Base-by-base conservation (phyloP, 2,113 vertebrate genomes). In the Ceyx melanurus region DNA sequence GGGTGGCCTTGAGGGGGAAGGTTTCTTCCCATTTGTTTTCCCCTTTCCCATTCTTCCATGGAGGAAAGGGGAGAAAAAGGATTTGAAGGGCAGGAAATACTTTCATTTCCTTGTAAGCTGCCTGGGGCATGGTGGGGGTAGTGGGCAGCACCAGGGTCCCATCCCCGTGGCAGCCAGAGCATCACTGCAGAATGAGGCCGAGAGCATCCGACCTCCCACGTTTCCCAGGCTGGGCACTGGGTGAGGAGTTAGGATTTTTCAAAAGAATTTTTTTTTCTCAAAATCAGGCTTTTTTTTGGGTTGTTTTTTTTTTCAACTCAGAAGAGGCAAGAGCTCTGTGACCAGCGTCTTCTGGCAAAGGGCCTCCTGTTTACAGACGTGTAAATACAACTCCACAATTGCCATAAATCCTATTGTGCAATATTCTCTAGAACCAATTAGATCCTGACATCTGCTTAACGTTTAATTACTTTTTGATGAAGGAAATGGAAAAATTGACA, bases 401-500 rank as follows among this genome's bases (percentile, higher is more conserved):
- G 21, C 89, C 64, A 18, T 75, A 86, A 95, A 82, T 89, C 89
- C 89, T 51, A 13, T 76, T 85, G 93, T 89, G 94, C 94, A 84
- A 65, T 72, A 13, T 83, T 88, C 85, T 61, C 94, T 53, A 7
- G 86, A 90, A 77, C 93, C 96, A 91, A 46, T 96, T 94, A 65
- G 88, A 89, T 75, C 28, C 93, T 35, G 92, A 96, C 97, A 95
- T 92, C 97, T 97, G 96, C 96, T 68, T 86, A 76, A 60, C 68
- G 92, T 96, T 97, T 95, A 88, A 97, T 98, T 96, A 97, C 96
- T 93, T 96, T 88, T 95, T 92, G 96, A 97, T 16, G 81, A 90
- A 97, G 97, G 97, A 96, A 98, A 98, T 95, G 97, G 97, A 97
- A 97, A 97, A 97, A 96, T 50, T 97, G 97, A 97, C 97, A 92